Evolutionary conservation across 2,797 vertebrate genomes (phyloP).

Genomic region (Pyrocephalus nanus): DNA sequence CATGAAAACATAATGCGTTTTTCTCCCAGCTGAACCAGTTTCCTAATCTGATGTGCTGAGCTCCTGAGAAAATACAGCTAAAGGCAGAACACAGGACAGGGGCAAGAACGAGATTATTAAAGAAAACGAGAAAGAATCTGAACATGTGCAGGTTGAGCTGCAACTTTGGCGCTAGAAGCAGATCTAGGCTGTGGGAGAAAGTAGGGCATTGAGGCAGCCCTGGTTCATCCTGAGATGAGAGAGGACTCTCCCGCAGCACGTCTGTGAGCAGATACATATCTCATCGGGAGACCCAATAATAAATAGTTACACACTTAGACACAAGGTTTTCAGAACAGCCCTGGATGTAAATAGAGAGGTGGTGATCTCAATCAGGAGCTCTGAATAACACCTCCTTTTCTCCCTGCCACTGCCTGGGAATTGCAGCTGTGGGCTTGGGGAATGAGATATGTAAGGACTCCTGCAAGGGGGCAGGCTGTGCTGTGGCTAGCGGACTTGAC

Average conservation of each 20-base stretch:
- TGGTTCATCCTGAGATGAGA: rapidly evolving
- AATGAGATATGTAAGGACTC: neutral
- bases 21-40: neutral
- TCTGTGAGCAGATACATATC: neutral
- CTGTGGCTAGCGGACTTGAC: rapidly evolving
- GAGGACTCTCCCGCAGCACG: neutral
- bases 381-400: neutral
- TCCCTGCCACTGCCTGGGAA: rapidly evolving
- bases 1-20: rapidly evolving
- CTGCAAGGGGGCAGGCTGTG: neutral
- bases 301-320: rapidly evolving
- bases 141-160: neutral
- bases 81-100: neutral
- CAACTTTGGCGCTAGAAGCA: neutral
- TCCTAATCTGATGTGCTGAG: neutral
- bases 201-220: neutral
- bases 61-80: neutral
- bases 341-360: neutral
- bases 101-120: neutral
- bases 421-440: rapidly evolving
- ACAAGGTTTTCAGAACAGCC: neutral
- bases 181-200: neutral
- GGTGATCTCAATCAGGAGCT: neutral
- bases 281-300: neutral
- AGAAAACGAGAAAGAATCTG: neutral